Base-by-base conservation (phyloP, 1,140 invertebrate species). In the Cydia amplana region DNA sequence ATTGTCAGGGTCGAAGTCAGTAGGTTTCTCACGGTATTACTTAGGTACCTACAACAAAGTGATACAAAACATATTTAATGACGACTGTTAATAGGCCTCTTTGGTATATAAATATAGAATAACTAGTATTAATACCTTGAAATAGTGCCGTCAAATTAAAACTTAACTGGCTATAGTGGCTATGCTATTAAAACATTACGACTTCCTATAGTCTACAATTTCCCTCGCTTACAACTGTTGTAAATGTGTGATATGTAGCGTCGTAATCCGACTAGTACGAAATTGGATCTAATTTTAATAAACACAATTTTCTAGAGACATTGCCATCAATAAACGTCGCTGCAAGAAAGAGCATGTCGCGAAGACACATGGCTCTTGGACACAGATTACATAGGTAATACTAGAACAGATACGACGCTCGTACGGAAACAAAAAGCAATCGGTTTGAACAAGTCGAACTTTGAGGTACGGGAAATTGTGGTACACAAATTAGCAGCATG, bases 281-380 rank as follows among this genome's bases (percentile, higher is more conserved):
- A 82, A 81, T 76, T 78, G 80, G 80, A 83, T 80, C 75, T 80
- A 79, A 81, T 81, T 84, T 83, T 81, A 83, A 84, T 82, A 86
- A 78, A 73, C 72, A 67, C 75, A 67, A 84, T 88, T 84, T 81
- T 77, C 76, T 81, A 76, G 85, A 85, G 85, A 85, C 81, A 85
- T 84, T 82, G 81, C 77, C 84, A 87, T 88, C 87, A 84, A 88
- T 88, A 88, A 87, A 87, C 82, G 86, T 89, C 86, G 77, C 32
- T 46, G 49, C 70, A 49, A 77, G 78, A 80, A 82, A 85, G 78
- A 74, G 80, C 81, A 78, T 81, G 81, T 84, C 79, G 83, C 79
- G 72, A 16, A 70, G 72, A 79, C 85, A 86, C 87, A 87, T 87
- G 87, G 85, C 80, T 76, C 77, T 83, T 82, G 86, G 28, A 16